A percentile compares a stretch with the other conserved stretches of the same genome.
Evolutionary conservation across 2,888 invertebrate species (phyloP).

Genomic region (Tinea semifulvella): DNA sequence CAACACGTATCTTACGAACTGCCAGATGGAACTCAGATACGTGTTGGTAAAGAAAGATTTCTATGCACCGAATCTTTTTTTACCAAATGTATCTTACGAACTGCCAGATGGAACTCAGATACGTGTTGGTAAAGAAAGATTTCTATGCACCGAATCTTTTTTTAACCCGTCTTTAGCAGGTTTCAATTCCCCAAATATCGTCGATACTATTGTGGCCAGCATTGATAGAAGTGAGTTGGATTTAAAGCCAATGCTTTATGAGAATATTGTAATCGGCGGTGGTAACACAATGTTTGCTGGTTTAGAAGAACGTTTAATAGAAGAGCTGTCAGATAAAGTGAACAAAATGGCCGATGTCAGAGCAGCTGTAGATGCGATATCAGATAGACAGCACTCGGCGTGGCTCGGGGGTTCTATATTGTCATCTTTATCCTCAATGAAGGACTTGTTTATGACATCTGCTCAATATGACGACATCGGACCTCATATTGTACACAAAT

Average conservation of each 20-base stretch:
- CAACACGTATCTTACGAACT: constrained; percentile 78
- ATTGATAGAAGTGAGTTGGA: constrained; percentile 73
- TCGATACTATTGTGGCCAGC: constrained; percentile 71
- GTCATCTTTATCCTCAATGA: constrained; percentile 89
- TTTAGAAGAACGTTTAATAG: constrained; percentile 89
- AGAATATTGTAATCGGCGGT: constrained; percentile 88
- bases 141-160: constrained; percentile 84
- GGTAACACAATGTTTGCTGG: constrained; percentile 88
- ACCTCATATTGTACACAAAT: constrained; percentile 88
- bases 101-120: constrained; percentile 86
- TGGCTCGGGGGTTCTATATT: constrained; percentile 97
- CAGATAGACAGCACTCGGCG: constrained; percentile 91
- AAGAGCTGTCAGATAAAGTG: constrained; percentile 76
- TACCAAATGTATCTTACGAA: constrained; percentile 80
- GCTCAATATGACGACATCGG: constrained; percentile 94
- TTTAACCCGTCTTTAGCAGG: constrained; percentile 85
- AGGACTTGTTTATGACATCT: constrained; percentile 94
- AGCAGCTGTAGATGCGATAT: constrained; percentile 77
- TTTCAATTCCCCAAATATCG: constrained; percentile 79
- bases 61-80: constrained; percentile 85
- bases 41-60: constrained; percentile 83
- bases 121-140: constrained; percentile 80
- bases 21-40: constrained; percentile 79
- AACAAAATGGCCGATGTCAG: constrained; percentile 65
- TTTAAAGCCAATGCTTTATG: constrained; percentile 83